These are phyloP conservation scores for Cydia strobilella DNA, from an alignment of 1,140 invertebrate species.

Conservation along the genomic window DNA sequence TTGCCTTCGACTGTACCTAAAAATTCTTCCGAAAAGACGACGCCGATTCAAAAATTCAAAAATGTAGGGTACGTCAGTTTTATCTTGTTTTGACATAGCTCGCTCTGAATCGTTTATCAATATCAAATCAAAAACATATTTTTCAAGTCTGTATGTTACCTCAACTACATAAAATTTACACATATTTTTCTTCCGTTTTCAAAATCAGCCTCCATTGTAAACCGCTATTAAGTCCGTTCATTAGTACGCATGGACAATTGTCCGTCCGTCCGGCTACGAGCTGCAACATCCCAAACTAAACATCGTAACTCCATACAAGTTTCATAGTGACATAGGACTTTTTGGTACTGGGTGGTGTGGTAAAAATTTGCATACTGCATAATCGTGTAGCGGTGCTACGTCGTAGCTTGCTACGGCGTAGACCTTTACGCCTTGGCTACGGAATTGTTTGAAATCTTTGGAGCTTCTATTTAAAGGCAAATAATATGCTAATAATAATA, in stretches of 20 bases:
- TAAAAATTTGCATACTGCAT: constrained; percentile 14
- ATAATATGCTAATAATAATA: too few species aligned
- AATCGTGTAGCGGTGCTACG: constrained; percentile 14
- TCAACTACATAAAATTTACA: background rate
- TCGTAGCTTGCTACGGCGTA: background rate
- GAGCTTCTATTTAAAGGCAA: too few species aligned
- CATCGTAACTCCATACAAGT: background rate
- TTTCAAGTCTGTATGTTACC: too few species aligned
- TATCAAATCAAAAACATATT: too few species aligned
- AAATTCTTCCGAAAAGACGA: too few species aligned
- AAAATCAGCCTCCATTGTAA: background rate
- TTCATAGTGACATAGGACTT: background rate
- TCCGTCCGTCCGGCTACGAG: background rate
- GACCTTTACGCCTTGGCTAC: background rate
- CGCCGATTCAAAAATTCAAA: too few species aligned
- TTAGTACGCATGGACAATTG: constrained; percentile 17
- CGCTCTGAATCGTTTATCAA: too few species aligned
- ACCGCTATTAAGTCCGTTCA: constrained; percentile 4
- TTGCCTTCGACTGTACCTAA: too few species aligned
- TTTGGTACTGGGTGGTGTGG: background rate
- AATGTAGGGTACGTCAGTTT: too few species aligned
- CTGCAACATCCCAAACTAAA: background rate
- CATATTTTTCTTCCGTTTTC: background rate
- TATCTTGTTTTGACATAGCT: too few species aligned
- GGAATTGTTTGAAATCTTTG: background rate